Evolutionary conservation across 2,113 vertebrate genomes (phyloP).

Genomic region (Corvus cornix): DNA sequence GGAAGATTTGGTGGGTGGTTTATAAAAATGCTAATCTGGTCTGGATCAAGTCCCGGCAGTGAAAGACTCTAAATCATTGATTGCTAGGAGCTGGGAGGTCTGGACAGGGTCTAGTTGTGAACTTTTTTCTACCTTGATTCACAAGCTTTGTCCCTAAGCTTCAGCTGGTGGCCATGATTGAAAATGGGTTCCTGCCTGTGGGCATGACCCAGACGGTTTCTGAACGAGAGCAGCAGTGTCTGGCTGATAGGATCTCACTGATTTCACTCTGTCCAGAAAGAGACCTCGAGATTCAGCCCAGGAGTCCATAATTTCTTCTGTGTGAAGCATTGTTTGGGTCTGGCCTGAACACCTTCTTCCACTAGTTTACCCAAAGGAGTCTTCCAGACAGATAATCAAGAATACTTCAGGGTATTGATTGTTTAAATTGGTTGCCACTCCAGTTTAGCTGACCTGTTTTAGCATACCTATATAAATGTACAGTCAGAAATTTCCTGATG

Average conservation of each 20-base stretch:
- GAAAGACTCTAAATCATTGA: background rate
- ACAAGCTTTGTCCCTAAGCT: background rate
- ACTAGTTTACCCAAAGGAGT: background rate
- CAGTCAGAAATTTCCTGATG: conserved; percentile 23
- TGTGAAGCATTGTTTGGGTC: background rate
- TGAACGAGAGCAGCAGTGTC: background rate
- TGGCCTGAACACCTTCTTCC: background rate
- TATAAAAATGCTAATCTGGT: background rate
- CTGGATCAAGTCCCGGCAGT: background rate
- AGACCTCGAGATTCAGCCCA: background rate
- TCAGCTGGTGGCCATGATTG: background rate
- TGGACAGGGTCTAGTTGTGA: background rate
- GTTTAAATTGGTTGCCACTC: background rate
- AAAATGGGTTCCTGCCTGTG: background rate
- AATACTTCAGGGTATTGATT: background rate
- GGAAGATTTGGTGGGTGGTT: background rate
- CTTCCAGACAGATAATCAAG: background rate
- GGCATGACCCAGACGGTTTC: background rate
- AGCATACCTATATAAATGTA: background rate
- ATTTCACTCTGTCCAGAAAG: background rate
- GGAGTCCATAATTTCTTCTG: background rate
- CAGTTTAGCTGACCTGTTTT: background rate
- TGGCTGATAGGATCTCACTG: background rate
- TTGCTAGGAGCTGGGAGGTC: background rate
- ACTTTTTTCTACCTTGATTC: background rate